phyloP scores from a whole-genome alignment of 2,888 invertebrate genomes.

The Habrosyne pyritoides region DNA sequence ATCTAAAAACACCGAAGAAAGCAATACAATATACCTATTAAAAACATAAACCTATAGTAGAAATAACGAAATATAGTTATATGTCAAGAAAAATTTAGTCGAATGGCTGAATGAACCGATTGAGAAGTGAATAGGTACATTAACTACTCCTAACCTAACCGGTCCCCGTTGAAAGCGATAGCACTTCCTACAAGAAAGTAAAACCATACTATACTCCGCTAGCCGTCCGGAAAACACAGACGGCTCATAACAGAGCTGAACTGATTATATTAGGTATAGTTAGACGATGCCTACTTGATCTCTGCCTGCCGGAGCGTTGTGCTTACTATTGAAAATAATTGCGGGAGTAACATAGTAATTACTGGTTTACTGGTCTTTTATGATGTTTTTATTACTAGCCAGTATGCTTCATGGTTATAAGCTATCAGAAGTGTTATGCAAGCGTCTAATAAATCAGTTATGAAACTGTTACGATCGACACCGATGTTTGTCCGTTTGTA shows the following conservation, averaged over 20 bases:
- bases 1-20: too few species aligned
- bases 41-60: too few species aligned
- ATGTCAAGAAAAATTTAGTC: slow-evolving; percentile 2
- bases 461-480: slow-evolving; percentile 30
- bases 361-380: slow-evolving; percentile 43
- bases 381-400: slow-evolving; percentile 48
- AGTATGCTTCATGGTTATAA: slow-evolving; percentile 43
- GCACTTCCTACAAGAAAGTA: slow-evolving; percentile 82
- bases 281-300: slow-evolving; percentile 7
- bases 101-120: slow-evolving; percentile 15
- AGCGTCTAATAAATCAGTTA: slow-evolving; percentile 48
- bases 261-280: slow-evolving; percentile 17
- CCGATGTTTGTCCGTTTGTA: slow-evolving; percentile 21
- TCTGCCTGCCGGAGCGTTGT: slow-evolving; percentile 27
- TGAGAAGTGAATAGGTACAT: slow-evolving; percentile 46
- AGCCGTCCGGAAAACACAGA: slow-evolving; percentile 65
- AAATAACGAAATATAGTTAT: too few species aligned
- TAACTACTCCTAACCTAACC: slow-evolving; percentile 60
- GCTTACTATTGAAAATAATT: slow-evolving; percentile 39
- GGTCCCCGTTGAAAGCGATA: slow-evolving; percentile 81
- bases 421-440: slow-evolving; percentile 44
- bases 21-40: too few species aligned
- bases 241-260: slow-evolving; percentile 16
- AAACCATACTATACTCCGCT: slow-evolving; percentile 60
- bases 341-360: slow-evolving; percentile 34